Percentiles rank a stretch among this genome's conserved stretches.
Evolutionary conservation across 2,888 invertebrate genomes (phyloP).

Genomic region (Pheosia gnoma): DNA sequence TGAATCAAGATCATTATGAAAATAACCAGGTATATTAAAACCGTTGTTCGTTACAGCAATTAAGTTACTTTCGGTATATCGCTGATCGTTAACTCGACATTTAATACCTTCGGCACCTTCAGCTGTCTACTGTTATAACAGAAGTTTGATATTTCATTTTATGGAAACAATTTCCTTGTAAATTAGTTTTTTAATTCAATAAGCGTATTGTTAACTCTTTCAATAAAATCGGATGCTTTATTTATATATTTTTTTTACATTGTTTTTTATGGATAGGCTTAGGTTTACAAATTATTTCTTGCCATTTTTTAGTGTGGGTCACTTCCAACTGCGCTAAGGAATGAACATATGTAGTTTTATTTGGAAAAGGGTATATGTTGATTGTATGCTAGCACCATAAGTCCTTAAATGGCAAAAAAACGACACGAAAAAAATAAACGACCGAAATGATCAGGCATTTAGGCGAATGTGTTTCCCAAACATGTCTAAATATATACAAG

Average conservation of each 20-base stretch:
- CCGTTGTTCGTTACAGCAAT: background rate
- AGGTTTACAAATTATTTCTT: too few relatives aligned
- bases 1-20: background rate
- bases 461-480: conserved; percentile 10
- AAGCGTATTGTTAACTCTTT: too few relatives aligned
- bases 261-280: too few relatives aligned
- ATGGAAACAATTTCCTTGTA: background rate
- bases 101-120: background rate
- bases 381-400: too few relatives aligned
- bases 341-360: too few relatives aligned
- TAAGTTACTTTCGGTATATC: background rate
- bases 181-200: background rate
- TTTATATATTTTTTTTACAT: too few relatives aligned
- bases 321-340: background rate
- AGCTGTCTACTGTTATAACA: background rate
- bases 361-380: too few relatives aligned
- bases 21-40: conserved; percentile 1
- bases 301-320: too few relatives aligned
- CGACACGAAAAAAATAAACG: background rate
- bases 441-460: too few relatives aligned
- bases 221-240: too few relatives aligned
- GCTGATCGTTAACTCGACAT: background rate
- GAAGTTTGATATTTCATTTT: background rate
- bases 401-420: conserved; percentile 13
- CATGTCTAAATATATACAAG: conserved; percentile 34